Conservation (phyloP, 2,797 vertebrate species). For the Fistularia commersonii region DNA sequence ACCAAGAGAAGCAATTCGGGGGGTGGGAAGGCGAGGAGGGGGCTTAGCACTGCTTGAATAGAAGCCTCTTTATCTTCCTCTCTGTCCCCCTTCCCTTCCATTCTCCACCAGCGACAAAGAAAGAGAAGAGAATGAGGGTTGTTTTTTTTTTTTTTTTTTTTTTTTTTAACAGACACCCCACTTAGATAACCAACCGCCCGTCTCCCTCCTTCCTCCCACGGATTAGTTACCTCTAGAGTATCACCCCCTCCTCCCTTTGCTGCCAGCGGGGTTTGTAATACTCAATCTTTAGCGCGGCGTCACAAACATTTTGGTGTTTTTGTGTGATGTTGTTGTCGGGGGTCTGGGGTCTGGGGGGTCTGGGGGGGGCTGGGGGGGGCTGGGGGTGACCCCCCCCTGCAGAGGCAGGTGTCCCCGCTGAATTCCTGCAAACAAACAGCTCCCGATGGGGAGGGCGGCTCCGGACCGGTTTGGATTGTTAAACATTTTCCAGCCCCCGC, state of each 20-base stretch:
- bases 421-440: constrained; percentile 61
- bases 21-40: constrained; percentile 21
- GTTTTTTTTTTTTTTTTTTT: constrained; percentile 59
- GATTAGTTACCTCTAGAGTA: constrained; percentile 75
- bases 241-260: constrained; percentile 63
- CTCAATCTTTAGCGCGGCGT: constrained; percentile 64
- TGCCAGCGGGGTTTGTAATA: constrained; percentile 67
- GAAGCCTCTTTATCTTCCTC: constrained; percentile 74
- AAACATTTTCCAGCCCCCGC: too few species aligned
- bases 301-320: constrained; percentile 65
- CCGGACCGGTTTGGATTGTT: constrained; percentile 78
- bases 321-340: too few species aligned
- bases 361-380: too few species aligned
- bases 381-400: too few species aligned
- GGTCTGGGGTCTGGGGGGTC: too few species aligned
- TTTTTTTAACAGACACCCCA: constrained; percentile 55
- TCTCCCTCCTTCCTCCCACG: constrained; percentile 51
- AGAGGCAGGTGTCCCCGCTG: constrained; percentile 66
- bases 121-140: constrained; percentile 59
- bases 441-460: constrained; percentile 70
- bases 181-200: constrained; percentile 67
- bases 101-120: constrained; percentile 78
- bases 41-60: constrained; percentile 74
- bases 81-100: constrained; percentile 64
- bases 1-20: constrained; percentile 71